These are phyloP conservation scores for Tillus elongatus DNA, from an alignment of 2,888 invertebrate species.

Conservation along the genomic window DNA sequence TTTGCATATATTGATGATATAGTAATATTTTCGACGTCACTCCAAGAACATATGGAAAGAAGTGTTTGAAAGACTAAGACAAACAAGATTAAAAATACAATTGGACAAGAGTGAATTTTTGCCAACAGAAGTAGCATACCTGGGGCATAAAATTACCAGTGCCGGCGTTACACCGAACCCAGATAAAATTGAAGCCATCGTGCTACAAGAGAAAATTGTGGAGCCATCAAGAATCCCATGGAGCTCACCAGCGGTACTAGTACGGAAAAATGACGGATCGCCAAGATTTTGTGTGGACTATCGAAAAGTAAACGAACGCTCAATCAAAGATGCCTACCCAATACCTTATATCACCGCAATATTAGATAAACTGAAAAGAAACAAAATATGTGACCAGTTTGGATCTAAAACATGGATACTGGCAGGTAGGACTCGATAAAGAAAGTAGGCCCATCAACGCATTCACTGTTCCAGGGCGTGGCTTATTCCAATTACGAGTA, in stretches of 20 bases:
- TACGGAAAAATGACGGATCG: conserved; percentile 22
- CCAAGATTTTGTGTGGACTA: conserved; percentile 29
- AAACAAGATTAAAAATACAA: no score
- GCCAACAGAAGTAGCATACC: no score
- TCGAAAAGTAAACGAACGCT: conserved; percentile 27
- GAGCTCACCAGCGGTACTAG: conserved; percentile 26
- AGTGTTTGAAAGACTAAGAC: no score
- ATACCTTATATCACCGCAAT: conserved; percentile 27
- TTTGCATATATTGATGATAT: no score
- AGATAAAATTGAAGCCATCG: no score
- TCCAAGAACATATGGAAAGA: no score
- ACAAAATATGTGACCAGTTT: conserved; percentile 28
- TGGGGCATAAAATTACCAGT: no score
- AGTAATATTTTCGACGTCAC: no score
- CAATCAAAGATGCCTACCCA: conserved; percentile 28
- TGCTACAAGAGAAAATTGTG: no score
- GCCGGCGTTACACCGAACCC: no score
- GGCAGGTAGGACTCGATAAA: conserved; percentile 25
- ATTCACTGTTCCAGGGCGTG: conserved; percentile 26
- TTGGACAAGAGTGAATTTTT: no score
- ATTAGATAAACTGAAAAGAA: conserved; percentile 24
- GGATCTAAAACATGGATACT: conserved; percentile 27
- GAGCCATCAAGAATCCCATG: conserved; percentile 25
- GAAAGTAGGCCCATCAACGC: conserved; percentile 23
- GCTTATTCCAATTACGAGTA: conserved; percentile 26